Percentiles rank a stretch among this genome's conserved stretches.
Evolutionary conservation across 2,888 invertebrate genomes (phyloP).

Genomic region (Lycophotia porphyrea): DNA sequence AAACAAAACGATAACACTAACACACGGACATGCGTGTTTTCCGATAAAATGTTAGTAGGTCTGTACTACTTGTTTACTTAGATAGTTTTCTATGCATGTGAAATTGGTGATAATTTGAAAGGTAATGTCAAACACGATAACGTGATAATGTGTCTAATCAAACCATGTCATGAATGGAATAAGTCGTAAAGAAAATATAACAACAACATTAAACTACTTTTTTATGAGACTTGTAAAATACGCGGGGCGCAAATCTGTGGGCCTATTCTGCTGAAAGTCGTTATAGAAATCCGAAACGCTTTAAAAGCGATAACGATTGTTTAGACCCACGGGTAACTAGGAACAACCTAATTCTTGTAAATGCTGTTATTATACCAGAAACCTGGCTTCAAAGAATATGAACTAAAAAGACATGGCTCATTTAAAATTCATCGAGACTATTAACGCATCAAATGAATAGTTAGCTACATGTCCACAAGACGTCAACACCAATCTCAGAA

Average conservation of each 20-base stretch:
- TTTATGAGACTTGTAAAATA: not conserved
- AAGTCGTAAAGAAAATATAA: not conserved
- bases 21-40: conserved; percentile 29
- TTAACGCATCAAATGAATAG: not conserved
- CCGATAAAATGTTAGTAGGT: conserved; percentile 4
- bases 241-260: not conserved
- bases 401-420: not conserved
- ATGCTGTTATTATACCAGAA: too few relatives aligned
- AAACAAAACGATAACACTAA: conserved; percentile 21
- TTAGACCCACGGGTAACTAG: not conserved
- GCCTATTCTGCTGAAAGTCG: not conserved
- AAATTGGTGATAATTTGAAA: not conserved
- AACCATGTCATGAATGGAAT: conserved; percentile 5
- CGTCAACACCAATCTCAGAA: not conserved
- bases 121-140: conserved; percentile 9
- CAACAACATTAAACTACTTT: not conserved
- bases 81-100: conserved; percentile 11
- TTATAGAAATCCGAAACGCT: not conserved
- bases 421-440: not conserved
- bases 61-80: conserved; percentile 12
- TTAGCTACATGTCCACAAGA: not conserved
- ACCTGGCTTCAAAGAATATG: not conserved
- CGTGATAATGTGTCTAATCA: conserved; percentile 3
- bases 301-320: not conserved
- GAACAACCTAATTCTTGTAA: not conserved